These are phyloP conservation scores for Epizoanthus rinbou DNA, from an alignment of 92 coral and sea anemone species.

Conservation along the genomic window DNA sequence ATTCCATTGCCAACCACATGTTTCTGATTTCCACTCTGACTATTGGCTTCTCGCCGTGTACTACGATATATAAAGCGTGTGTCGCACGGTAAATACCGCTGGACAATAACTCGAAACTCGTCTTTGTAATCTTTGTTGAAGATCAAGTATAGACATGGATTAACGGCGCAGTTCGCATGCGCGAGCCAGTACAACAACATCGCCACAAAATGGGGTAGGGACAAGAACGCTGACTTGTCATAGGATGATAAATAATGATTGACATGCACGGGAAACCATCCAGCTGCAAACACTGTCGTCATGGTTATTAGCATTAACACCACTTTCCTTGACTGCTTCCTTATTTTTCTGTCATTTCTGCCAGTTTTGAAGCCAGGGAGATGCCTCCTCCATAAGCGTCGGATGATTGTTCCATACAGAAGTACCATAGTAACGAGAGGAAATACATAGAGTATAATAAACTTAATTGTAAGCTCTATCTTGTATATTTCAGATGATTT, in stretches of 20 bases:
- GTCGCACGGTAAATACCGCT: background rate
- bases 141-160: slow-evolving; percentile 28
- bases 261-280: slow-evolving; percentile 44
- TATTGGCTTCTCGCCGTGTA: too few species aligned
- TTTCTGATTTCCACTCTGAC: background rate
- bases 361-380: slow-evolving; percentile 28
- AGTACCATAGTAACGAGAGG: background rate
- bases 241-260: slow-evolving; percentile 15
- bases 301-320: slow-evolving; percentile 36
- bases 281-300: slow-evolving; percentile 41
- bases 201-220: background rate
- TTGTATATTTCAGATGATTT: background rate
- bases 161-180: slow-evolving; percentile 40
- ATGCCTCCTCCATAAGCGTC: slow-evolving; percentile 23
- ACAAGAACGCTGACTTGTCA: background rate
- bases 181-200: slow-evolving; percentile 24
- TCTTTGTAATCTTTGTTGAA: slow-evolving; percentile 41
- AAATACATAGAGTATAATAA: background rate
- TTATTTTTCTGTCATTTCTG: slow-evolving; percentile 28
- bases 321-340: slow-evolving; percentile 19
- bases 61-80: background rate
- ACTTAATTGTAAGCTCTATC: slow-evolving; percentile 32
- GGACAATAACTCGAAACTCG: slow-evolving; percentile 9
- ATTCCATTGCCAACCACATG: background rate
- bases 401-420: slow-evolving; percentile 26